Conservation (phyloP, 2,888 invertebrate species). For the Fabriciana adippe region DNA sequence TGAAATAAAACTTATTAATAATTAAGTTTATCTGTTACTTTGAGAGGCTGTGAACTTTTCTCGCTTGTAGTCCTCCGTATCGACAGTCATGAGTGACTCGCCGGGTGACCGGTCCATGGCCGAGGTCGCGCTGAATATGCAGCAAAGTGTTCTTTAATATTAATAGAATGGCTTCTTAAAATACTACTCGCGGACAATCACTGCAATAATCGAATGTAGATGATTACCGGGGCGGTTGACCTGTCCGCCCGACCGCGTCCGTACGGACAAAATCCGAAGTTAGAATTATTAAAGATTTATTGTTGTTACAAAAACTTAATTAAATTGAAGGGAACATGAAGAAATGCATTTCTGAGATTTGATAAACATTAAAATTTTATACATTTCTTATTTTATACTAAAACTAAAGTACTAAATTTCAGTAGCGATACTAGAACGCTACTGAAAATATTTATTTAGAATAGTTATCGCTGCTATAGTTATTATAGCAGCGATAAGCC, state of each 20-base stretch:
- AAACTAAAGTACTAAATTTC: no score
- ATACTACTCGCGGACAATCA: constrained; percentile 65
- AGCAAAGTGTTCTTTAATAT: constrained; percentile 64
- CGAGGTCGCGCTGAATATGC: constrained; percentile 73
- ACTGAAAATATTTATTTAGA: no score
- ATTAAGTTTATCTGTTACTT: not conserved
- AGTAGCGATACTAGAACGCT: no score
- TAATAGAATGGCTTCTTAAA: constrained; percentile 66
- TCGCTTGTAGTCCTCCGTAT: constrained; percentile 1
- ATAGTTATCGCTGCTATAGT: no score
- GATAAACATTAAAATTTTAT: no score
- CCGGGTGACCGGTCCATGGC: constrained; percentile 71
- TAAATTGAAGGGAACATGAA: no score
- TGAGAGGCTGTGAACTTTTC: constrained; percentile 6
- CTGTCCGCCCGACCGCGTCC: constrained; percentile 45
- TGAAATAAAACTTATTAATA: not conserved
- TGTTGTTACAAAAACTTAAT: no score
- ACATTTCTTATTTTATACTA: no score
- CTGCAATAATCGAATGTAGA: constrained; percentile 64
- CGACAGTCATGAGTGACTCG: constrained; percentile 38
- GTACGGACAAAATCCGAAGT: not conserved
- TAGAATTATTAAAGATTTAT: no score
- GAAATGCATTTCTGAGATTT: no score
- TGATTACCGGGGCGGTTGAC: constrained; percentile 61
- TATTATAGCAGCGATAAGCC: no score